Evolutionary conservation across 1,140 invertebrate genomes (phyloP).

Genomic region (Lethocerus indicus): DNA sequence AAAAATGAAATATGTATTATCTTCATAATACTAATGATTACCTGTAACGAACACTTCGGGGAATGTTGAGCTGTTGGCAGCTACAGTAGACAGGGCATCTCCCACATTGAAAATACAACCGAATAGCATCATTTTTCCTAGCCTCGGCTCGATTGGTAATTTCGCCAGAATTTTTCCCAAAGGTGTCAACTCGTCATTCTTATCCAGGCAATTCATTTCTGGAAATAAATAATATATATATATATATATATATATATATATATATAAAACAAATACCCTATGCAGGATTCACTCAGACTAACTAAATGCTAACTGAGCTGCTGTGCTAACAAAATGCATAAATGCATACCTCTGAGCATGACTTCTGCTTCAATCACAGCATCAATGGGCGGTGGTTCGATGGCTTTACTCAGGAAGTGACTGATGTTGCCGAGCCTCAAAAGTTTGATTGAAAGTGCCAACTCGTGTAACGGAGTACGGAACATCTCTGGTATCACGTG

Average conservation of each 20-base stretch:
- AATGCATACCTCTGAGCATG: slow-evolving; percentile 29
- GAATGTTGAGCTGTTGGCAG: slow-evolving; percentile 56
- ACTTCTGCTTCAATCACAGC: slow-evolving; percentile 85
- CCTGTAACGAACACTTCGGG: slow-evolving; percentile 18
- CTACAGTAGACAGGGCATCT: slow-evolving; percentile 81
- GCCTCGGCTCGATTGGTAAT: slow-evolving; percentile 76
- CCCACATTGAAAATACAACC: slow-evolving; percentile 72
- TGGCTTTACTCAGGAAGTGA: slow-evolving; percentile 83
- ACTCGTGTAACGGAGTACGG: slow-evolving; percentile 81
- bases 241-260: neutral
- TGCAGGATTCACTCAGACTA: neutral
- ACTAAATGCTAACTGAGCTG: neutral
- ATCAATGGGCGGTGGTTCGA: slow-evolving; percentile 85
- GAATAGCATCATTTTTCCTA: slow-evolving; percentile 91
- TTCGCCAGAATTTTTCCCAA: slow-evolving; percentile 83
- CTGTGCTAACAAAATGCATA: neutral
- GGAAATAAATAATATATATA: slow-evolving; percentile 26
- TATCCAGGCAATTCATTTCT: slow-evolving; percentile 79
- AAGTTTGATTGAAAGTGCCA: slow-evolving; percentile 69
- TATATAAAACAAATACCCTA: neutral
- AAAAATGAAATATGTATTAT: neutral
- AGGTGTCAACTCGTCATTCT: slow-evolving; percentile 69
- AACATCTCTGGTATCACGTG: slow-evolving; percentile 93
- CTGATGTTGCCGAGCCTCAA: slow-evolving; percentile 77
- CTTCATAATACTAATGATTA: neutral